A percentile compares a stretch with the other conserved stretches of the same genome.
These are phyloP conservation scores for Mormyrus lacerda DNA, from an alignment of 2,113 vertebrate species.

Conservation along the genomic window DNA sequence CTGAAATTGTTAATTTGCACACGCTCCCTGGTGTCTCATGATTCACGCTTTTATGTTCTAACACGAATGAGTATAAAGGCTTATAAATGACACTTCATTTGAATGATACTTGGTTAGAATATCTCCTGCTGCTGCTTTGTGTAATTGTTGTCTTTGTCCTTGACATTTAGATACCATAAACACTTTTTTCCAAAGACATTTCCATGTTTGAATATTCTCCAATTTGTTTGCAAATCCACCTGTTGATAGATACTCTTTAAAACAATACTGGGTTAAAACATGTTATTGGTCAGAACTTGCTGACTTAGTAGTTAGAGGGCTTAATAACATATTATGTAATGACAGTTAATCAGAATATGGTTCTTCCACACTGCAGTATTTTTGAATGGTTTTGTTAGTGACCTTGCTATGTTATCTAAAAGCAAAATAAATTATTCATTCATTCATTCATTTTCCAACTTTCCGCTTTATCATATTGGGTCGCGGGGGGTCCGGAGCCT, in stretches of 20 bases:
- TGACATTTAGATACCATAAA: background rate
- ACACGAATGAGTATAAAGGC: background rate
- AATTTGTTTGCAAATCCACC: background rate
- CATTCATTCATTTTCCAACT: no score
- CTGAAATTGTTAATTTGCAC: background rate
- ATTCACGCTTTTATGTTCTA: background rate
- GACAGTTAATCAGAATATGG: background rate
- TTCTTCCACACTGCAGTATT: background rate
- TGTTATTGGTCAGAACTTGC: background rate
- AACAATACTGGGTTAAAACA: background rate
- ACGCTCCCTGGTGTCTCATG: background rate
- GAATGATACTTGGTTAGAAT: background rate
- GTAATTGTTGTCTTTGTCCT: background rate
- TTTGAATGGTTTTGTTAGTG: background rate
- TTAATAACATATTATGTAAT: background rate
- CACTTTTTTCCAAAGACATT: background rate
- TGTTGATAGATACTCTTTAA: background rate
- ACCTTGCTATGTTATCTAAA: background rate
- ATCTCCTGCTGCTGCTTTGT: background rate
- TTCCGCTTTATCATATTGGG: no score
- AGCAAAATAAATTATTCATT: no score
- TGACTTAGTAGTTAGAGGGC: background rate
- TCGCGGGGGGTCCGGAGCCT: no score
- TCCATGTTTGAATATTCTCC: no score
- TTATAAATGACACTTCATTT: background rate